Evolutionary conservation across 2,113 vertebrate genomes (phyloP).

Genomic region (Paratilapia polleni): DNA sequence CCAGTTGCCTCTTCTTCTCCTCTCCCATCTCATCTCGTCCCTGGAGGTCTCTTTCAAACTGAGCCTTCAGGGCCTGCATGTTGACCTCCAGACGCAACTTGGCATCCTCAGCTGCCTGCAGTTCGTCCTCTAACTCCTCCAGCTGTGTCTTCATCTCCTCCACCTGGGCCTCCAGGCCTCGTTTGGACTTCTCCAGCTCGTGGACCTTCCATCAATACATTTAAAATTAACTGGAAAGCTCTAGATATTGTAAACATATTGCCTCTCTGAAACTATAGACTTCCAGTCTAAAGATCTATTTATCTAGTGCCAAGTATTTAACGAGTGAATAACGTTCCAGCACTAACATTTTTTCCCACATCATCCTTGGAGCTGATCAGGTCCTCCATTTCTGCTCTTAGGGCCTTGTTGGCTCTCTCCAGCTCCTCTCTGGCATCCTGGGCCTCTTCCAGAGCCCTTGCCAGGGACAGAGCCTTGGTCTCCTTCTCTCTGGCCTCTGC

Average conservation of each 20-base stretch:
- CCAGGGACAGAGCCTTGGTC: slow-evolving; percentile 90
- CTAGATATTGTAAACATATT: background rate
- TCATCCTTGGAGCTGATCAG: slow-evolving; percentile 97
- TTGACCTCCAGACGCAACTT: slow-evolving; percentile 96
- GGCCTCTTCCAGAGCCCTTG: slow-evolving; percentile 90
- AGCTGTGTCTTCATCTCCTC: slow-evolving; percentile 96
- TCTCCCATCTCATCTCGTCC: slow-evolving; percentile 93
- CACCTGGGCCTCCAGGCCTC: slow-evolving; percentile 90
- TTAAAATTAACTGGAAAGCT: background rate
- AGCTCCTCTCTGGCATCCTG: slow-evolving; percentile 88
- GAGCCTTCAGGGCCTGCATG: slow-evolving; percentile 94
- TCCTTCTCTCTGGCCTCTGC: slow-evolving; percentile 94
- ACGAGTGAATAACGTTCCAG: background rate
- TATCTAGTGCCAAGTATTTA: background rate
- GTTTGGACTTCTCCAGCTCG: slow-evolving; percentile 94
- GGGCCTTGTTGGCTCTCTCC: slow-evolving; percentile 89
- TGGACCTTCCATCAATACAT: slow-evolving; percentile 84
- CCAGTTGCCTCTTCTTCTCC: slow-evolving; percentile 91
- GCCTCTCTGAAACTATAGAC: background rate
- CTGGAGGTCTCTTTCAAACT: slow-evolving; percentile 92
- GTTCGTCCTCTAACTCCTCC: slow-evolving; percentile 95
- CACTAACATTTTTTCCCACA: slow-evolving; percentile 92
- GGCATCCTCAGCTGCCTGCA: slow-evolving; percentile 94
- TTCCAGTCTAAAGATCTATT: background rate
- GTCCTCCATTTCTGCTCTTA: slow-evolving; percentile 93